Base-by-base conservation (phyloP, 2,888 invertebrate species). In the Dolichomitus sp. region DNA sequence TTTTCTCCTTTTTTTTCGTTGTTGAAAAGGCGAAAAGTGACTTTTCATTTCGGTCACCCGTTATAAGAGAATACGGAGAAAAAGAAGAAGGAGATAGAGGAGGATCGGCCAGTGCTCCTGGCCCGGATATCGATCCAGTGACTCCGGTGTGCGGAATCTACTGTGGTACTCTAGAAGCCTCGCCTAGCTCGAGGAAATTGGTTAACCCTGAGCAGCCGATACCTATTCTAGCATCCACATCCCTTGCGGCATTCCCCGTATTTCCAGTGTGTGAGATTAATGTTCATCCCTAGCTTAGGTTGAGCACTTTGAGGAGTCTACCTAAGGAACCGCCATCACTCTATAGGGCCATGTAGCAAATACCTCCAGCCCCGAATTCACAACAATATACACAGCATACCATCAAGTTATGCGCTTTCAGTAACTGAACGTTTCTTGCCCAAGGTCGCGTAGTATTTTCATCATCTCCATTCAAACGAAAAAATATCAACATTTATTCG, bases 91-190 rank as follows among this genome's bases (percentile, higher is more conserved):
- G 9, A 19, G 65, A 30, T 37, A 19, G 48, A 37, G 48, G 65
- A 75, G 63, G 70, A 75, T 78, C 79, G 82, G 79, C 66, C 75
- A 79, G 65, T 79, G 82, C 75, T 79, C 82, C 82, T 82, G 75
- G 79, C 66, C 79, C 82, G 79, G 79, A 79, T 82, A 82, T 82
- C 79, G 82, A 82, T 82, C 82, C 74, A 52, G 65, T 61, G 75
- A 78, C 78, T 65, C 52, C 37, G 42, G 33, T 45, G 61, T 30
- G 59, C 59, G 57, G 59, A 42, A 59, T 61, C n/a, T 48, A 40
- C 65, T 9, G 50, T 30, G 30, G 57, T 40, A 37, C 42, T 33
- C 33, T 19, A 17, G 23, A 27, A 30, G 12, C 17, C 69, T 59
- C 76, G 68, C 68, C 66, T 30, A 68, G 48, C 57, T 42, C 70